Percentiles rank a stretch among this genome's conserved stretches.
phyloP scores from a whole-genome alignment of 2,888 invertebrate species.

The Amaurobius ferox region DNA sequence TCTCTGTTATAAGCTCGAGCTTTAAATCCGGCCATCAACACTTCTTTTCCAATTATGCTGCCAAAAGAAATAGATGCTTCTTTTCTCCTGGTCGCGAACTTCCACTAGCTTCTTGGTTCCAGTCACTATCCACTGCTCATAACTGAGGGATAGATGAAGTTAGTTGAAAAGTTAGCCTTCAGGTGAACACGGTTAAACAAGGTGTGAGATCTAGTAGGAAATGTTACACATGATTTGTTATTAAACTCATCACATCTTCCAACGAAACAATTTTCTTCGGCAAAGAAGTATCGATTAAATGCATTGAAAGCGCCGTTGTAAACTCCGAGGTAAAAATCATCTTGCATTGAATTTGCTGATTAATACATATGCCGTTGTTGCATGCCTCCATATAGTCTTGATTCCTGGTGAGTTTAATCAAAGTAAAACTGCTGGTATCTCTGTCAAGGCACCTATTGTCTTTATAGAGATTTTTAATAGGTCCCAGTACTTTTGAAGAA shows the following conservation, averaged over 20 bases:
- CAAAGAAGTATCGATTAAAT: neutral
- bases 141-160: slow-evolving; percentile 30
- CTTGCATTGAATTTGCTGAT: slow-evolving; percentile 2
- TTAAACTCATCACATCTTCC: slow-evolving; percentile 20
- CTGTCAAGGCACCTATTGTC: slow-evolving; percentile 28
- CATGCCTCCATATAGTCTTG: slow-evolving; percentile 38
- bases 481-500: neutral
- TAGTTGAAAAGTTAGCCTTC: slow-evolving; percentile 22
- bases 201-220: slow-evolving; percentile 11
- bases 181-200: slow-evolving; percentile 24
- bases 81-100: no score
- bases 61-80: no score
- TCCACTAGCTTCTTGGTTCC: no score
- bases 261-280: slow-evolving; percentile 27
- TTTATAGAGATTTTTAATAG: neutral
- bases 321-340: slow-evolving; percentile 30
- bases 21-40: no score
- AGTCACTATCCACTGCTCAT: no score
- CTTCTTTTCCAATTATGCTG: no score
- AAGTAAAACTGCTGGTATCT: slow-evolving; percentile 22
- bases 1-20: no score
- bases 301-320: slow-evolving; percentile 32
- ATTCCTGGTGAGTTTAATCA: slow-evolving; percentile 16
- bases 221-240: slow-evolving; percentile 12
- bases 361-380: slow-evolving; percentile 58